Evolutionary conservation across 2,113 vertebrate genomes (phyloP), one percentile per base, ranked within the genome.

Genomic region (Microcebus murinus): DNA sequence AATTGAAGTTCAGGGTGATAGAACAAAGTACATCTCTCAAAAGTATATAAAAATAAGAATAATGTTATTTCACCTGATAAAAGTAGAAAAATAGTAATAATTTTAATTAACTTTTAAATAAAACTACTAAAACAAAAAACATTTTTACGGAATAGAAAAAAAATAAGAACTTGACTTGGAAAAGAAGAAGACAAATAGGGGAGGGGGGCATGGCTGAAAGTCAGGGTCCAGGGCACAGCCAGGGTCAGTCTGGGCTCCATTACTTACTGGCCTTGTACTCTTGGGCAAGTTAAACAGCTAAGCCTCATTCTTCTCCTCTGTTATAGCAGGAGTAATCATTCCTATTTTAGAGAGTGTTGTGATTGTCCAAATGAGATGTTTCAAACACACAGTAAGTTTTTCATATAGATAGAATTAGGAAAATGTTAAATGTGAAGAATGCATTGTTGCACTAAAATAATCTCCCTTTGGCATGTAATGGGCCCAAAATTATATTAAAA

Each of bases 61-160:
- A 31, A 59, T 61, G 36, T 63, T 52, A 57, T 87, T 93, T 82
- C 59, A 85, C 68, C 48, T 65, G 63, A 52, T 79, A 70, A 11
- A 83, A 95, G 87, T 68, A 48, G 63, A 80, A 87, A 93, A 81
- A 68, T 77, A 45, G 12, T 18, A 50, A 48, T 42, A 27, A 55
- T 73, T 86, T 12, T 45, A 65, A 76, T 87, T 65, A 73, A 94
- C 27, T 91, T 94, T 91, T 71, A 92, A 68, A 36, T 90, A 55
- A 65, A 81, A 73, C 31, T 83, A 20, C 27, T 25, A 61, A 48
- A 80, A 61, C 10, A 11, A 71, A 48, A 77, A 3, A 52, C 1
- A 7, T n/a, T n/a, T n/a, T 1, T 21, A 3, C 77, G 12, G 15
- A 55, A 18, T 18, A 52, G 42, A 50, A 55, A 23, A 80, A 80